A percentile compares a stretch with the other conserved stretches of the same genome.
phyloP scores from a whole-genome alignment of 2,797 vertebrate species.

The Lithobates sylvaticus region DNA sequence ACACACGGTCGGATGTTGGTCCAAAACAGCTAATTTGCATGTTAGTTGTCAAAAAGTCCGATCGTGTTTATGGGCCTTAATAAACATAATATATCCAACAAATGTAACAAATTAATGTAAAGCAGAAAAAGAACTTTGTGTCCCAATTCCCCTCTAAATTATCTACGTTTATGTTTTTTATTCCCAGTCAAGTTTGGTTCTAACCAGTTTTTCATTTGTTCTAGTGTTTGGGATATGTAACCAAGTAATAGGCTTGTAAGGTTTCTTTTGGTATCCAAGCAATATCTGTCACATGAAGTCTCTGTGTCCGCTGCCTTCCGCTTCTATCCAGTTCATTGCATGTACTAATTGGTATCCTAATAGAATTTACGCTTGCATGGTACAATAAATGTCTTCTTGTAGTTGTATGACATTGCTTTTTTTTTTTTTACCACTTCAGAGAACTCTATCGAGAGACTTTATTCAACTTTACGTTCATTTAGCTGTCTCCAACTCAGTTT shows the following conservation, averaged over 20 bases:
- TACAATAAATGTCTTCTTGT: not conserved
- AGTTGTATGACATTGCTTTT: not conserved
- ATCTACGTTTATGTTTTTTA: not conserved
- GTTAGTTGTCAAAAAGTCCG: too few species aligned
- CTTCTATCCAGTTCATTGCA: not conserved
- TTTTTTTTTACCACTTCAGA: too few species aligned
- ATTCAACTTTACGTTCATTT: too few species aligned
- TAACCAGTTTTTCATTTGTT: conserved; percentile 34
- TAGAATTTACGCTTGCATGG: not conserved
- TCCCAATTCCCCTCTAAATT: not conserved
- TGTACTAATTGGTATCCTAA: conserved; percentile 20
- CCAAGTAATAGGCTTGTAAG: conserved; percentile 3
- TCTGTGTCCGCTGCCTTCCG: not conserved
- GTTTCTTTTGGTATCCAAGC: conserved; percentile 28
- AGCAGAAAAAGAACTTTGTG: not conserved
- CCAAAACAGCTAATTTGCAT: too few species aligned
- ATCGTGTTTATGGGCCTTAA: too few species aligned
- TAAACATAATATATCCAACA: not conserved
- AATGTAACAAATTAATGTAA: not conserved
- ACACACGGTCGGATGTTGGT: too few species aligned
- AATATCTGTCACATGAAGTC: conserved; percentile 2
- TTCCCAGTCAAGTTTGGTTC: not conserved
- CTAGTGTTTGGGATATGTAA: not conserved
- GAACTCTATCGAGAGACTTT: too few species aligned
- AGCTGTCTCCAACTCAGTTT: too few species aligned